Percentiles rank a stretch among this genome's conserved stretches.
These are phyloP conservation scores for Hanleya hanleyi DNA, from an alignment of 2,888 invertebrate species.

Conservation along the genomic window DNA sequence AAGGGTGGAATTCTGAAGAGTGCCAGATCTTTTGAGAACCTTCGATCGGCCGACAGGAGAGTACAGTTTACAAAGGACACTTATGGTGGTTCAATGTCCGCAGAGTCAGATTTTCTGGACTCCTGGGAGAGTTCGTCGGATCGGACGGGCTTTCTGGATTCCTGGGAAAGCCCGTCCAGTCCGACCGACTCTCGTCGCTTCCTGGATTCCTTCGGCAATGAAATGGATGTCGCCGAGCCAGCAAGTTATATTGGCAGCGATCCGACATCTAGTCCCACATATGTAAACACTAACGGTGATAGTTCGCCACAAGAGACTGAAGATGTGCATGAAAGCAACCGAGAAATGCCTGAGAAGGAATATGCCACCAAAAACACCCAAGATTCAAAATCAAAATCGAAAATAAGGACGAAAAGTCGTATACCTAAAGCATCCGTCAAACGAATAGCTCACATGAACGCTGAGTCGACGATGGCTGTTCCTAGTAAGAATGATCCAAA, in stretches of 20 bases:
- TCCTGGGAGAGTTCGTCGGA: not conserved
- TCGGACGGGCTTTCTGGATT: not conserved
- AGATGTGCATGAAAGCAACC: no score
- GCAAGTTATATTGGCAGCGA: not conserved
- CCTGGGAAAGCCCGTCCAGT: not conserved
- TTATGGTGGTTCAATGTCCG: not conserved
- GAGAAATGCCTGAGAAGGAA: no score
- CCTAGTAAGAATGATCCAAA: no score
- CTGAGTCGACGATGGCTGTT: no score
- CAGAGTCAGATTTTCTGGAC: not conserved
- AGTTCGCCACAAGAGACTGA: no score
- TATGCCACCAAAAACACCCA: no score
- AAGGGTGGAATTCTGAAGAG: constrained; percentile 49
- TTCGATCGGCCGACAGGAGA: constrained; percentile 38
- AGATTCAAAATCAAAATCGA: no score
- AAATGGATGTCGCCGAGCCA: not conserved
- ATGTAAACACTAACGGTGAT: no score
- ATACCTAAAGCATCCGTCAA: no score
- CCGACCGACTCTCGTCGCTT: not conserved
- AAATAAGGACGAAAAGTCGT: no score
- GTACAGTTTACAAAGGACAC: constrained; percentile 15
- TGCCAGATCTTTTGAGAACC: constrained; percentile 49
- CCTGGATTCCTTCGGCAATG: constrained; percentile 4
- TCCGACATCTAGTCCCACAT: no score
- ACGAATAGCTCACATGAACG: no score